Evolutionary conservation across 2,888 invertebrate species (phyloP), one percentile per base, ranked within the genome.

Genomic region (Leucoma salicis): DNA sequence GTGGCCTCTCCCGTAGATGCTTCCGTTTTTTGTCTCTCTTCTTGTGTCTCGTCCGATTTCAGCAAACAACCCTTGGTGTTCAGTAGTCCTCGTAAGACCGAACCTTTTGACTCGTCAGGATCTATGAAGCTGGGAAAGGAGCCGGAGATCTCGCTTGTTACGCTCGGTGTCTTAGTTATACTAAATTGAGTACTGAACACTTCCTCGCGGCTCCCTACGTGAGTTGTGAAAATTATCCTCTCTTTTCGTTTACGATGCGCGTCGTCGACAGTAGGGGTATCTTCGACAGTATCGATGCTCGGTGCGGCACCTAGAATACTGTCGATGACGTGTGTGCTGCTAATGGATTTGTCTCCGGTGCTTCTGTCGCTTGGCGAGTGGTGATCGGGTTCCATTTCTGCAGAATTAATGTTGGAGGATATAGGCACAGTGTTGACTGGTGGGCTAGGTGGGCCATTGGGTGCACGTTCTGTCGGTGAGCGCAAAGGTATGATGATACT

Each of bases 171-270:
- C 67, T 92, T 92, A 0, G 92, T 92, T 56, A 92, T 87, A 65
- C 92, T 92, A 56, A 92, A 90, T 59, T 92, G 92, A 2, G 92
- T 92, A 59, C 92, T 91, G 70, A 94, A 94, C 32, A 94, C 89
- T 74, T 93, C 93, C 61, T 94, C 94, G 65, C 91, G 90, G 63
- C 93, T 93, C 18, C 94, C 94, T 31, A 94, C 82, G 53, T 93
- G 91, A 6, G 94, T 94, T 40, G 92, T 92, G 69, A 94, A 94
- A 38, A 93, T 84, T 33, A 94, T 77, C 33, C 93, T 84, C 49
- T 85, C 83, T 37, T 74, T 78, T 25, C 77, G 66, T 11, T 66
- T 63, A 4, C 58, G 61, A 6, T 63, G 64, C 5, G 67, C 63
- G 0, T 60, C 58, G 25, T 54, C 55, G 36, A 39, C 35, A 16